Evolutionary conservation across 2,888 invertebrate genomes (phyloP).

Genomic region (Cabera pusaria): DNA sequence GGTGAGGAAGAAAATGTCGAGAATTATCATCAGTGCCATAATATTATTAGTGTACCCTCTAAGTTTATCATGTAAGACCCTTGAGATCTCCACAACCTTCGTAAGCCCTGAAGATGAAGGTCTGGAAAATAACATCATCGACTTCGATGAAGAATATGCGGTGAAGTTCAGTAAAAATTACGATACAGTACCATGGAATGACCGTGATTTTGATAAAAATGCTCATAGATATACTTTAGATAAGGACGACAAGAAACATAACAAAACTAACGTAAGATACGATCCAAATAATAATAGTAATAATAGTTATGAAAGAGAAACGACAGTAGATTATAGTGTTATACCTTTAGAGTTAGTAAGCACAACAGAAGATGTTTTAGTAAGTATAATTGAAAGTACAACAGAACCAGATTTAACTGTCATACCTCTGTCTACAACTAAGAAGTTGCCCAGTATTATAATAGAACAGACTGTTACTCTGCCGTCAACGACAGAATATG

Average conservation of each 20-base stretch:
- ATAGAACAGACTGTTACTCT: constrained; percentile 57
- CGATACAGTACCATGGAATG: constrained; percentile 55
- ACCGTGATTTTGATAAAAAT: constrained; percentile 56
- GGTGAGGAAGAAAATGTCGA: constrained; percentile 65
- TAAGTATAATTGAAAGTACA: constrained; percentile 61
- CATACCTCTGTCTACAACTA: constrained; percentile 63
- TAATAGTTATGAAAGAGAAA: constrained; percentile 35
- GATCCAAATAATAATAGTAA: constrained; percentile 30
- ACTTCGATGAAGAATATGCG: constrained; percentile 68
- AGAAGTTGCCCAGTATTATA: constrained; percentile 46
- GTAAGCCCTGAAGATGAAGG: constrained; percentile 46
- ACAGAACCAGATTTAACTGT: constrained; percentile 66
- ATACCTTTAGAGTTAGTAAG: constrained; percentile 71
- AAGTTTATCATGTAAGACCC: constrained; percentile 44
- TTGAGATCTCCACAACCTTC: constrained; percentile 40
- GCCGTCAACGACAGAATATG: constrained; percentile 45
- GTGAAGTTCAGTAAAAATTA: constrained; percentile 64
- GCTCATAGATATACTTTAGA: constrained; percentile 63
- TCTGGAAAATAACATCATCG: constrained; percentile 67
- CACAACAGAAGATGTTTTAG: constrained; percentile 60
- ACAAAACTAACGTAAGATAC: constrained; percentile 13
- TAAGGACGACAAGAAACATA: constrained; percentile 39
- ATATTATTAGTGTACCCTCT: constrained; percentile 46
- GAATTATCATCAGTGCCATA: constrained; percentile 54
- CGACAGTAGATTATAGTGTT: constrained; percentile 58